Conservation (phyloP, 2,113 vertebrate species). For the Crotalus tigris region DNA sequence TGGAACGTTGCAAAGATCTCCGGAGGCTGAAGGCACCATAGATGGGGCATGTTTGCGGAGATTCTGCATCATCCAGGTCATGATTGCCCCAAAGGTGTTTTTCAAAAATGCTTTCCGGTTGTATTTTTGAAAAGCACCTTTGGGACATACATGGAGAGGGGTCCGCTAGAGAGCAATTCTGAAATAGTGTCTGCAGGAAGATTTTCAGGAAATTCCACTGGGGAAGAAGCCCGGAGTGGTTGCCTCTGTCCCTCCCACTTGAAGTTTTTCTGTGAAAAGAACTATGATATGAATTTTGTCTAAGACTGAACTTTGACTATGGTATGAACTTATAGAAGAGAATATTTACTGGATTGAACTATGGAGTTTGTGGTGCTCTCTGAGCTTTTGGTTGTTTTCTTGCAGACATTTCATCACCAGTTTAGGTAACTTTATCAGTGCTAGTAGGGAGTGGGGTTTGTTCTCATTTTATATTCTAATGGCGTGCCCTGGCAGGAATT, state of each 20-base stretch:
- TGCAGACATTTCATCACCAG: not conserved
- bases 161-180: not conserved
- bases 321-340: not conserved
- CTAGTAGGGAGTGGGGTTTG: not conserved
- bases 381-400: not conserved
- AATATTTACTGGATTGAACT: not conserved
- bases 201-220: not conserved
- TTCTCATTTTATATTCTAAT: not conserved
- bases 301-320: not conserved
- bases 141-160: no score
- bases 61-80: no score
- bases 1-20: not conserved
- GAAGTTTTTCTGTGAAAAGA: not conserved
- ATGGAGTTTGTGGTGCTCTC: not conserved
- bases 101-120: no score
- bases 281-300: not conserved
- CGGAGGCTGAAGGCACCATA: not conserved
- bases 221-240: not conserved
- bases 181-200: not conserved
- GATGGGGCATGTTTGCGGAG: no score
- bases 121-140: no score
- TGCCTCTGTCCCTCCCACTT: not conserved
- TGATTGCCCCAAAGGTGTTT: no score
- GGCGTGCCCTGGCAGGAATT: not conserved
- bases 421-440: not conserved